Conservation (phyloP, 2,888 invertebrate species). For the Drosophila longiperda region DNA sequence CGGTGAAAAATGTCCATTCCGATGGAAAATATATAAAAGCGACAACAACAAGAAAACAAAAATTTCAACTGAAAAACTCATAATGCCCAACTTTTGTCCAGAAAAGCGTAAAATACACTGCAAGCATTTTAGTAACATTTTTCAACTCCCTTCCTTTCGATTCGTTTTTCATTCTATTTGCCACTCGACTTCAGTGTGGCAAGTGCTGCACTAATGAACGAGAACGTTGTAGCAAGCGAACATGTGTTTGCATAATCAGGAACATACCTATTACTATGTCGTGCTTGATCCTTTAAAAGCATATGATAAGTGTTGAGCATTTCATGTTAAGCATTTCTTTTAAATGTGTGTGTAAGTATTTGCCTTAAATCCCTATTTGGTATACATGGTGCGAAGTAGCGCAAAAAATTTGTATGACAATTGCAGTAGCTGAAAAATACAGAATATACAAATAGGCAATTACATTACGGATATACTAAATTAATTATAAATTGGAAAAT, state of each 20-base stretch:
- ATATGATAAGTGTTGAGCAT: conserved; percentile 28
- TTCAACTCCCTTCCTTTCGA: not conserved
- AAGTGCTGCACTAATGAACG: conserved; percentile 41
- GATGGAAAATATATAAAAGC: not conserved
- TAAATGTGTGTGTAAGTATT: not conserved
- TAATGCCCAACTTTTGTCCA: conserved; percentile 19
- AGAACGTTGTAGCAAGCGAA: conserved; percentile 12
- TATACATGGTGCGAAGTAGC: conserved; percentile 79
- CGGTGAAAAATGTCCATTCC: conserved; percentile 29
- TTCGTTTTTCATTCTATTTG: not conserved
- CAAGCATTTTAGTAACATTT: conserved; percentile 20
- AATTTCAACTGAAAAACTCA: conserved; percentile 23
- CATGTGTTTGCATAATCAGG: conserved; percentile 71
- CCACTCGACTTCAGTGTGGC: not conserved
- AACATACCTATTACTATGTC: conserved; percentile 12
- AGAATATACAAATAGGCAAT: not conserved
- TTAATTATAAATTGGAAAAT: not conserved
- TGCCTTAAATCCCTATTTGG: conserved; percentile 31
- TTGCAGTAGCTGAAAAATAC: conserved; percentile 71
- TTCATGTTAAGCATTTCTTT: conserved; percentile 19
- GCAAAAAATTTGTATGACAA: conserved; percentile 83
- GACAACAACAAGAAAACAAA: conserved; percentile 7
- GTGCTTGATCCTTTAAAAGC: conserved; percentile 66
- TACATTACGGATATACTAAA: not conserved
- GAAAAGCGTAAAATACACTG: conserved; percentile 45